Evolutionary conservation across 2,888 invertebrate species (phyloP), one percentile per base, ranked within the genome.

Genomic region (Diplazon laetatorius): DNA sequence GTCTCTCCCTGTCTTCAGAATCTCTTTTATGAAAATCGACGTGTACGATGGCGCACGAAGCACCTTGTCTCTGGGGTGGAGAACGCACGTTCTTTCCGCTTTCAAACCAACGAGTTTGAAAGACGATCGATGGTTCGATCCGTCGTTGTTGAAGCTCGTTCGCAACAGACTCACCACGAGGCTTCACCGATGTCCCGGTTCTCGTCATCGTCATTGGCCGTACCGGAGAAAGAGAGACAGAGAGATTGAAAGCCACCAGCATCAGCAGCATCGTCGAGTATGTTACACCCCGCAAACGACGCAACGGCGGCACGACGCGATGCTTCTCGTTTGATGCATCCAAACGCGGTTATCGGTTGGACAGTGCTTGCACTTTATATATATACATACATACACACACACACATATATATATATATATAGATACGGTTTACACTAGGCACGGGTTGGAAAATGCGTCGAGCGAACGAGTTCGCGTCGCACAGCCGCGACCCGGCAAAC

Each of bases 281-380:
- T 1, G 20, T n/a, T 6, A 59, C n/a, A 50, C 42, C 18, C 8
- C 42, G 50, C 30, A 66, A 57, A 74, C 60, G 70, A 48, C 66
- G 52, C 44, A 71, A 42, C 42, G 63, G n/a, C n/a, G n/a, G n/a
- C n/a, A n/a, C 42, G 20, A 16, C 22, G 39, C 59, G 52, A 60
- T 59, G 66, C 60, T 50, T 71, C 66, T 62, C 76, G 71, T 72
- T 76, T 72, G 71, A 76, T 71, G 76, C 76, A 65, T 71, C 70
- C 65, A 71, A 76, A 76, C 76, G 52, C 30, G 60, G 46, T 76
- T 76, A 76, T 66, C 37, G 48, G 39, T 50, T 46, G 50, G 25
- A 66, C 60, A 46, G 44, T 44, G 18, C 18, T 57, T 22, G 6
- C 6, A n/a, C 16, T 3, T 14, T 1, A 16, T 55, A 50, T 50